Conservation (phyloP, 2,888 invertebrate genomes). For the Sclerodermus sp. region DNA sequence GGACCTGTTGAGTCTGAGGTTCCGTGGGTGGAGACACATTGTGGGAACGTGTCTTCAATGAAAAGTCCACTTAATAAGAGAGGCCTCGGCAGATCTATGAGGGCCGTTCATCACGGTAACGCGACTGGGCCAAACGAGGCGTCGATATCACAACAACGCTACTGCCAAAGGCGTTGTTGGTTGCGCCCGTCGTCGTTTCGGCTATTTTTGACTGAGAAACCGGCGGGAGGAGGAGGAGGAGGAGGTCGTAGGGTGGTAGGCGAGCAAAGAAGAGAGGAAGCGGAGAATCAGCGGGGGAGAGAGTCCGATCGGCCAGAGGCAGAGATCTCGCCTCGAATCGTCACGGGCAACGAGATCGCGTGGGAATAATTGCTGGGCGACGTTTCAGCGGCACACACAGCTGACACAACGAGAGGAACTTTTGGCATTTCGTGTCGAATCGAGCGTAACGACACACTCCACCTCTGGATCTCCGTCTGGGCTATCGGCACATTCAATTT, state of each 20-base stretch:
- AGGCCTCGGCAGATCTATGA: conserved; percentile 24
- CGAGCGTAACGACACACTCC: no score
- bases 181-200: conserved; percentile 16
- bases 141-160: conserved; percentile 42
- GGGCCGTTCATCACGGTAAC: conserved; percentile 36
- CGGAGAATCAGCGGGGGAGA: conserved; percentile 1
- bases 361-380: no score
- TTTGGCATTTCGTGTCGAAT: no score
- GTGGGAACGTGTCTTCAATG: neutral
- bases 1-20: neutral
- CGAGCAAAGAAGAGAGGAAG: neutral
- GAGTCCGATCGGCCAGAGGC: neutral
- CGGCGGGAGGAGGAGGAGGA: neutral
- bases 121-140: conserved; percentile 42
- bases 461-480: no score
- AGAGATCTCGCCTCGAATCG: no score
- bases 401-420: no score
- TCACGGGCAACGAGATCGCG: no score
- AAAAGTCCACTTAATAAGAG: conserved; percentile 1
- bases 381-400: no score
- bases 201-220: conserved; percentile 14
- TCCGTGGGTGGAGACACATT: neutral
- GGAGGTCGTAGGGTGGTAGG: neutral
- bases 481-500: no score
- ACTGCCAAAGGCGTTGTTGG: conserved; percentile 39